phyloP scores from a whole-genome alignment of 2,797 vertebrate genomes.

The Coregonus ussuriensis region DNA sequence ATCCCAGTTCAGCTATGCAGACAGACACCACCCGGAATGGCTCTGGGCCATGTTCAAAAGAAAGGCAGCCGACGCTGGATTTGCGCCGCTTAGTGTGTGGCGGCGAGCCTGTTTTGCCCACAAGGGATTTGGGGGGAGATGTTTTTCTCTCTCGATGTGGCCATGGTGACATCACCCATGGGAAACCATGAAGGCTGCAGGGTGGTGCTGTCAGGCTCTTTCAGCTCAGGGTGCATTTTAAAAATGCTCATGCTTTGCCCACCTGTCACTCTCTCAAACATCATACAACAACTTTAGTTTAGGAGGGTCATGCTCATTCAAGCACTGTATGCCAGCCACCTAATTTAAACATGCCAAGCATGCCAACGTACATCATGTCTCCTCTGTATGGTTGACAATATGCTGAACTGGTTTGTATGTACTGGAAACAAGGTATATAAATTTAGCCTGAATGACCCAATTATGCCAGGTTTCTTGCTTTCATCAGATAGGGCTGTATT shows the following conservation, averaged over 20 bases:
- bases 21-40: conserved; percentile 27
- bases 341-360: background rate
- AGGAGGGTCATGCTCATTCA: background rate
- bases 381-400: background rate
- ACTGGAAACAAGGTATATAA: background rate
- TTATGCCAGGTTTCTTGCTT: conserved; percentile 1
- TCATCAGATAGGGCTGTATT: background rate
- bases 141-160: conserved; percentile 3
- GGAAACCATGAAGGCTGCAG: conserved; percentile 6
- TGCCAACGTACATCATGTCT: background rate
- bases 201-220: background rate
- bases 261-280: background rate
- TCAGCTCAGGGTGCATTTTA: background rate
- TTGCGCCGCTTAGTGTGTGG: conserved; percentile 31
- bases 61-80: conserved; percentile 29
- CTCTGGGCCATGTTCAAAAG: conserved; percentile 28
- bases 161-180: conserved; percentile 19
- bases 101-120: conserved; percentile 41
- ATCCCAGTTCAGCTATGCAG: conserved; percentile 27
- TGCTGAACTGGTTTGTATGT: background rate
- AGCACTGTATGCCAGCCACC: background rate
- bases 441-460: background rate
- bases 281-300: background rate
- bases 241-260: background rate
- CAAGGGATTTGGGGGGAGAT: conserved; percentile 37